phyloP scores from a whole-genome alignment of 2,113 vertebrate species.

The Chinchilla lanigera region DNA sequence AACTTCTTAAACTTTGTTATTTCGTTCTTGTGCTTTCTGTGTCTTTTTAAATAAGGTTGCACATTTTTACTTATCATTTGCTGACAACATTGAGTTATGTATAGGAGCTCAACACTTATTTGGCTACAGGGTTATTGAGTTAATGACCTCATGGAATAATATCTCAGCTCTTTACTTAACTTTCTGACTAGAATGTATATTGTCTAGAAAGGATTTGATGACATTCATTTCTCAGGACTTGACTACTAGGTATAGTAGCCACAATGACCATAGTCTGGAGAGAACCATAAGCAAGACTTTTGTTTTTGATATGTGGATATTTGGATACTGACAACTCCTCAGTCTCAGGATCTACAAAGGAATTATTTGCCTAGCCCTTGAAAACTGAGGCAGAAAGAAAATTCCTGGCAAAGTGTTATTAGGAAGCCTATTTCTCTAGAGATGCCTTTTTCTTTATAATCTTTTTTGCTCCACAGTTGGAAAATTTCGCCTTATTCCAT shows the following conservation, averaged over 20 bases:
- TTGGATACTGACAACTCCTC: neutral
- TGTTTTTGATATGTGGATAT: neutral
- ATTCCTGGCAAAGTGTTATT: neutral
- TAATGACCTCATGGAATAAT: conserved; percentile 1
- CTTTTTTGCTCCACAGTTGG: neutral
- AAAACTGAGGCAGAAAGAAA: conserved; percentile 22
- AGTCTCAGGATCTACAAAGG: neutral
- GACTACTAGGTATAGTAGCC: neutral
- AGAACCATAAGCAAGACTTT: neutral
- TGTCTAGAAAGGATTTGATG: conserved; percentile 12
- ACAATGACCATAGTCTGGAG: neutral
- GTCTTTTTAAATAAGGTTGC: neutral
- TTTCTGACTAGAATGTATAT: neutral
- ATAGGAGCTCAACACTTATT: neutral
- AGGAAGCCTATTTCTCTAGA: neutral
- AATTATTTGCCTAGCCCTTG: neutral
- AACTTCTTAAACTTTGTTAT: neutral
- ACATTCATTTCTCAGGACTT: neutral
- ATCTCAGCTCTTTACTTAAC: neutral
- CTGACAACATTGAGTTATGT: neutral
- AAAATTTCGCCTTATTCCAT: conserved; percentile 1
- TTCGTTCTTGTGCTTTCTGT: neutral
- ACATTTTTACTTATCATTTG: neutral
- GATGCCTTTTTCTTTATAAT: neutral
- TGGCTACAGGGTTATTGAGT: neutral